These are phyloP conservation scores for Phengaris arion DNA, from an alignment of 2,888 invertebrate genomes.

Conservation along the genomic window DNA sequence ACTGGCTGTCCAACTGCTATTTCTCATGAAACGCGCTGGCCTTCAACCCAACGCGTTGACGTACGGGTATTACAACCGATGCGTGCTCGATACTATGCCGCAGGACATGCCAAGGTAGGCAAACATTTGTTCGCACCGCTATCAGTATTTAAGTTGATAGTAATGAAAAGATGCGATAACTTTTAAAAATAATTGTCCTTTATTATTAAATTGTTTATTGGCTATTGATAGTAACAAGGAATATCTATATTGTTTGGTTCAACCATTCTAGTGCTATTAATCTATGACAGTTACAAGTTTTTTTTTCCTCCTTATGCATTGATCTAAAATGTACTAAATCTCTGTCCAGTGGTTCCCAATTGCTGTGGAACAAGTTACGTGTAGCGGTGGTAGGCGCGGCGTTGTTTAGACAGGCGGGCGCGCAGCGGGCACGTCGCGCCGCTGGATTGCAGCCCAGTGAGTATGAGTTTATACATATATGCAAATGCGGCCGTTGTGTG, in stretches of 20 bases:
- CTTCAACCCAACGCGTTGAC: slow-evolving; percentile 98
- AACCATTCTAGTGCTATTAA: no score
- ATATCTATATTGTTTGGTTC: no score
- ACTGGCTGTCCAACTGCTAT: slow-evolving; percentile 93
- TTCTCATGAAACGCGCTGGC: slow-evolving; percentile 95
- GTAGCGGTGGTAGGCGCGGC: slow-evolving; percentile 95
- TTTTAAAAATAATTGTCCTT: no score
- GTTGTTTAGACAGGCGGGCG: slow-evolving; percentile 90
- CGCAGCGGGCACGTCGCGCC: slow-evolving; percentile 58
- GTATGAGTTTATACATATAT: slow-evolving; percentile 41
- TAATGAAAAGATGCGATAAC: no score
- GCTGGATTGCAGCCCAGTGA: slow-evolving; percentile 52
- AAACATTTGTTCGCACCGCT: no score
- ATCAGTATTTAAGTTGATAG: no score
- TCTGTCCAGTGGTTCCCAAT: slow-evolving; percentile 83
- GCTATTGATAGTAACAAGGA: no score
- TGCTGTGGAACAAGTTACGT: slow-evolving; percentile 96
- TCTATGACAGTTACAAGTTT: no score
- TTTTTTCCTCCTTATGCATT: no score
- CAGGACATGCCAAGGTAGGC: slow-evolving; percentile 83
- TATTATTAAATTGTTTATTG: no score
- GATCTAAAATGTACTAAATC: no score
- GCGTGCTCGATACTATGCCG: slow-evolving; percentile 97
- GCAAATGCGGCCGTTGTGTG: not conserved
- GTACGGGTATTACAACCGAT: slow-evolving; percentile 90